Evolutionary conservation across 53 echinoderm and acorn worm genomes (phyloP).

Genomic region (Henricia sp.): DNA sequence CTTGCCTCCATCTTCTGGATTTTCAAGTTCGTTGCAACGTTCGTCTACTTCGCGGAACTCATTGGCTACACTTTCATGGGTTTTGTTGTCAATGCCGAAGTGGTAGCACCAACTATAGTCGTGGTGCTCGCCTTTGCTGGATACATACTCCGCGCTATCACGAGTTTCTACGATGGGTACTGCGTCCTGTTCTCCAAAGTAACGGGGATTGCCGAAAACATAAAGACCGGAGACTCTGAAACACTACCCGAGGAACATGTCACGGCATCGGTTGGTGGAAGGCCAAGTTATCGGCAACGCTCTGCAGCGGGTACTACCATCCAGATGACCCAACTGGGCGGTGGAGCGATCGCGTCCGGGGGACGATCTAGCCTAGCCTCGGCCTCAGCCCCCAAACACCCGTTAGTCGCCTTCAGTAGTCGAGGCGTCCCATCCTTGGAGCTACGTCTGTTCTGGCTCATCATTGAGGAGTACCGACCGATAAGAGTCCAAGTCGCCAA

Average conservation of each 20-base stretch:
- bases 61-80: constrained; percentile 89
- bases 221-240: neutral
- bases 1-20: constrained; percentile 73
- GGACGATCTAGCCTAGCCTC: too few relatives aligned
- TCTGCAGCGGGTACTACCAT: neutral
- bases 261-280: neutral
- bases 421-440: constrained; percentile 68
- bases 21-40: constrained; percentile 88
- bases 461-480: constrained; percentile 76
- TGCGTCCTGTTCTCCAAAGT: constrained; percentile 68
- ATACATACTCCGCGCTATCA: constrained; percentile 67
- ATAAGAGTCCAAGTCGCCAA: constrained; percentile 63
- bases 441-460: constrained; percentile 68
- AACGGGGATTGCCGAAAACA: constrained; percentile 60
- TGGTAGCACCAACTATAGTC: constrained; percentile 67
- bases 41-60: constrained; percentile 84
- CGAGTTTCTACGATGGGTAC: constrained; percentile 85
- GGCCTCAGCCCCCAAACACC: too few relatives aligned
- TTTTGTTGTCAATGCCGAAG: constrained; percentile 81
- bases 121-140: constrained; percentile 72
- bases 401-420: constrained; percentile 46
- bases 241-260: neutral
- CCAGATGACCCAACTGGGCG: neutral
- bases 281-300: neutral
- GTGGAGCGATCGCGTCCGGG: too few relatives aligned